Base-by-base conservation (phyloP, 2,888 invertebrate species). In the Calameuta filiformis region DNA sequence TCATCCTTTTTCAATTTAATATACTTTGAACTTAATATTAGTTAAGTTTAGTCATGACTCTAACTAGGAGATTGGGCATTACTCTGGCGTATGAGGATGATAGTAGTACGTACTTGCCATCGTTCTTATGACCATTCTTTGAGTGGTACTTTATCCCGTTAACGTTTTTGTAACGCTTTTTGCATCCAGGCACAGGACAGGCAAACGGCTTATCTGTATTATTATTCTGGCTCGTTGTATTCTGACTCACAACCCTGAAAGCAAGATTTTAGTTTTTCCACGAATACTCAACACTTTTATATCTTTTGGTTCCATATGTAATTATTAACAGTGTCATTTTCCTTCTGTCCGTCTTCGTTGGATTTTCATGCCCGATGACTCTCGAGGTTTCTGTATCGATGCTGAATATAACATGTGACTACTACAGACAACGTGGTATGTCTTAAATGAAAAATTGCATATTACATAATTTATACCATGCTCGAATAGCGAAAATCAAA, bases 111-210 rank as follows among this genome's bases (percentile, higher is more conserved):
- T 90, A 96, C 96, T 95, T 96, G 91, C 95, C 95, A 87, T 96
- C 96, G 91, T 96, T 96, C 92, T 96, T 96, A 91, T 97, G 97
- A 12, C 96, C 96, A 91, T 97, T 96, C 92, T 96, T 96, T 73
- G 96, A 96, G 92, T 97, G 97, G 91, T 97, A 97, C 90, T 97
- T 97, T 88, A 97, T 96, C 78, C 97, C 97, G 91, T 97, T 97
- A 79, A 96, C 95, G 90, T 97, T 97, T 92, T 97, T 97, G 92
- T 97, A 97, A 71, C 96, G 94, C 90, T 97, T 97, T 92, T 96
- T 96, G 92, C 97, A 97, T 74, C 97, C 97, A 75, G 96, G 96
- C 80, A 97, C 95, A 1, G 96, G 96, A 90, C 97, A 97, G 11
- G 95, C 95, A 92, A 96, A 97, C 1, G 96, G 96, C 90, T 96